A percentile compares a stretch with the other conserved stretches of the same genome.
phyloP scores from a whole-genome alignment of 2,888 invertebrate species.

The Chaetoderma sp. region DNA sequence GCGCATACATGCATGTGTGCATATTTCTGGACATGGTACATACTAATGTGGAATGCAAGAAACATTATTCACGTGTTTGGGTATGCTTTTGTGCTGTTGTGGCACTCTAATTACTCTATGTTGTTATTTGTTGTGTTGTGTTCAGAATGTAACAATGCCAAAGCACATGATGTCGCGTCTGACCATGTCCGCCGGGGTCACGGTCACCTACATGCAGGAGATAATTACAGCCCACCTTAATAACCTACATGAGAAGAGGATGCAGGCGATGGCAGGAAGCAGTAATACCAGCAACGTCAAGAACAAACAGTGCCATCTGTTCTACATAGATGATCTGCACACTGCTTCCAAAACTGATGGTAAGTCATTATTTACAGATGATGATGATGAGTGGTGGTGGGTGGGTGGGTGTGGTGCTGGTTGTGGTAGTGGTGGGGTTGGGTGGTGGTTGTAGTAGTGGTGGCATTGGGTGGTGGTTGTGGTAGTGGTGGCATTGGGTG shows the following conservation, averaged over 20 bases:
- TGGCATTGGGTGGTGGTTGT: background rate
- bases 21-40: too few species aligned
- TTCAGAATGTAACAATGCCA: constrained; percentile 53
- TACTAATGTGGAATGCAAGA: too few species aligned
- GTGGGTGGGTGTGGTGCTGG: background rate
- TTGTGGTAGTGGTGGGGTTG: background rate
- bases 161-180: constrained; percentile 55
- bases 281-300: too few species aligned
- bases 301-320: constrained; percentile 44
- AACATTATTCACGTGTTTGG: too few species aligned
- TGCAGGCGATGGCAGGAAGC: too few species aligned
- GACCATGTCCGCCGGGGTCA: constrained; percentile 57
- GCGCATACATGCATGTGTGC: too few species aligned
- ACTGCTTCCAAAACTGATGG: constrained; percentile 50
- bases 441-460: background rate
- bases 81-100: too few species aligned
- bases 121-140: background rate
- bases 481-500: background rate
- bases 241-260: constrained; percentile 1
- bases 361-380: too few species aligned
- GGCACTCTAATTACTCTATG: too few species aligned
- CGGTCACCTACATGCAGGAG: constrained; percentile 52
- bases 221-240: constrained; percentile 41
- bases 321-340: constrained; percentile 66
- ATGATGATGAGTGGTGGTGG: background rate